A percentile compares a stretch with the other conserved stretches of the same genome.
phyloP scores from a whole-genome alignment of 1,140 invertebrate species.

The Bombus confusus region DNA sequence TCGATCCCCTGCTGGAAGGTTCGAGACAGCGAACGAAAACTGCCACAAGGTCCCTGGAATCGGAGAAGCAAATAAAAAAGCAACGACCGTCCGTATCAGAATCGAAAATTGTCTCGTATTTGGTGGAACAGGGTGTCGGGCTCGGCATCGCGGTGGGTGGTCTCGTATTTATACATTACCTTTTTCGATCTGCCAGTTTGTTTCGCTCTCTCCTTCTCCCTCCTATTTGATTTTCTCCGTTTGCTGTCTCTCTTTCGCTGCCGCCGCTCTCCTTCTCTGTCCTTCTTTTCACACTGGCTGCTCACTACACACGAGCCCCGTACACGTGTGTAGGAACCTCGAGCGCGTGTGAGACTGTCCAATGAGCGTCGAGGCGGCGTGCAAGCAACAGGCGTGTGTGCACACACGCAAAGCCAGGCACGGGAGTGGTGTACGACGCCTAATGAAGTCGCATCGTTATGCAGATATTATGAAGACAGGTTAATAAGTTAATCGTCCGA shows the following conservation, averaged over 20 bases:
- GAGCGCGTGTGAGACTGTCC: constrained; percentile 5
- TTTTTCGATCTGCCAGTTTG: constrained; percentile 70
- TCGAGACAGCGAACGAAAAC: background rate
- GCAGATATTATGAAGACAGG: constrained; percentile 68
- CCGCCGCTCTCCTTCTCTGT: background rate
- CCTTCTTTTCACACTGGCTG: constrained; percentile 21
- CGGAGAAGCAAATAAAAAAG: background rate
- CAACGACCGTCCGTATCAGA: constrained; percentile 6
- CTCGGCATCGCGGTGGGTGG: constrained; percentile 73
- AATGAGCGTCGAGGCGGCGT: background rate
- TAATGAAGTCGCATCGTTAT: constrained; percentile 71
- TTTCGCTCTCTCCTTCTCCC: constrained; percentile 45
- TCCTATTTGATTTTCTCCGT: constrained; percentile 21
- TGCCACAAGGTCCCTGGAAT: background rate
- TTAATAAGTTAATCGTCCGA: constrained; percentile 69
- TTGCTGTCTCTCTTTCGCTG: constrained; percentile 23
- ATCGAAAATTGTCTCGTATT: constrained; percentile 51
- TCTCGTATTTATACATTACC: constrained; percentile 74
- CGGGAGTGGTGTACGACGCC: constrained; percentile 36
- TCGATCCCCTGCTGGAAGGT: background rate
- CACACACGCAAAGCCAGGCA: background rate
- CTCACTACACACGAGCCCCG: background rate
- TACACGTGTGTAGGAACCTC: constrained; percentile 8
- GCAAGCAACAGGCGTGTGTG: constrained; percentile 14
- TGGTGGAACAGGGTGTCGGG: constrained; percentile 51